Base-by-base conservation (phyloP, 2,113 vertebrate species). In the Raja brachyura region DNA sequence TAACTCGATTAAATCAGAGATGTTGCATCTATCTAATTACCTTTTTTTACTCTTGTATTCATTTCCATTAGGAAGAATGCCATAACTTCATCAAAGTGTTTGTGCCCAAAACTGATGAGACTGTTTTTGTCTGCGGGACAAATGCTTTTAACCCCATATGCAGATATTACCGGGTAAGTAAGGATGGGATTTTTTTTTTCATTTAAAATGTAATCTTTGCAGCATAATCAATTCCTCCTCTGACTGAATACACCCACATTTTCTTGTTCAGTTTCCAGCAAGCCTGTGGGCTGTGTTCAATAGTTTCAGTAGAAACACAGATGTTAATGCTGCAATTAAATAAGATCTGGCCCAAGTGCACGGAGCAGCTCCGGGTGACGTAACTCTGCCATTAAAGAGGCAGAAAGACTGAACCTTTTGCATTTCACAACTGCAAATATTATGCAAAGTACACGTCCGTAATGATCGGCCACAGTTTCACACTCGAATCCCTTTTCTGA, bases 61-160 rank as follows among this genome's bases (percentile, higher is more conserved):
- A 94, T 0, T 93, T 92, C 88, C 31, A 92, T 93, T 94, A 99
- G 99, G 99, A 99, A 48, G 99, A 99, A 96, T 99, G 99, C 96
- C 99, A 99, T 96, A 99, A 99, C 95, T 99, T 99, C 94, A 99
- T 99, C 95, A 99, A 99, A 97, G 99, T 99, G 85, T 97, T 99
- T 95, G 98, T 99, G 94, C 99, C 98, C 93, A 97, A 98, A 96
- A 99, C 98, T 0, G 98, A 99, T 20, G 98, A 99, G 94, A 97
- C 99, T 95, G 98, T 98, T 85, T 99, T 99, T 95, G 98, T 99
- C 94, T 99, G 99, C 85, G 99, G 99, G 39, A 99, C 99, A 94
- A 99, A 99, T 66, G 98, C 98, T 2, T 99, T 99, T 95, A 99
- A 99, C 95, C 99, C 99, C 16, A 98, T 99, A 98, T 99, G 99